These are phyloP conservation scores for Melopsittacus undulatus DNA, from an alignment of 2,797 vertebrate genomes.

Conservation along the genomic window DNA sequence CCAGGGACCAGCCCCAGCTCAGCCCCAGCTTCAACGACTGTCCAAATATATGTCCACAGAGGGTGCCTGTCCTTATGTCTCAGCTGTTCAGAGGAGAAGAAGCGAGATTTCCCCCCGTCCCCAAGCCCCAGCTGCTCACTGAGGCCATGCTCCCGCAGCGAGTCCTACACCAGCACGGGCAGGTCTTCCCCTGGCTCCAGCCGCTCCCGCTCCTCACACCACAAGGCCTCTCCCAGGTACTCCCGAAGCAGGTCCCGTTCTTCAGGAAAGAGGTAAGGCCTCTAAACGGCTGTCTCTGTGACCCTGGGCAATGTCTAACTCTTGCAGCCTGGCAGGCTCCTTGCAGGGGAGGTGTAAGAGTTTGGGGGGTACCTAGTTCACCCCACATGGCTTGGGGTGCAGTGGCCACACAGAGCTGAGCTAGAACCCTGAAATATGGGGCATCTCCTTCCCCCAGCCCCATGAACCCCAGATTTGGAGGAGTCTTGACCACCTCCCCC, in stretches of 20 bases:
- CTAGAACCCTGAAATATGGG: neutral
- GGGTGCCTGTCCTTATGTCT: slow-evolving; percentile 75
- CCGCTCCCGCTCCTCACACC: slow-evolving; percentile 51
- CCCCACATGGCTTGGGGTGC: neutral
- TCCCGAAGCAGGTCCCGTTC: slow-evolving; percentile 87
- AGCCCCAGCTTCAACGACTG: neutral
- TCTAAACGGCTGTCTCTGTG: neutral
- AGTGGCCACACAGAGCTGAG: neutral
- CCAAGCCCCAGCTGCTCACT: slow-evolving; percentile 63
- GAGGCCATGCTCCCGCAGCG: slow-evolving; percentile 71
- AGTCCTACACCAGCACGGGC: slow-evolving; percentile 80
- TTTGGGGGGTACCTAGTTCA: neutral
- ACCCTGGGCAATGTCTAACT: neutral
- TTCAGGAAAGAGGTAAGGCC: slow-evolving; percentile 83
- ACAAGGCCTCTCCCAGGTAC: slow-evolving; percentile 77
- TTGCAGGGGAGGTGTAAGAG: neutral
- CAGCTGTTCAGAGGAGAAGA: slow-evolving; percentile 72
- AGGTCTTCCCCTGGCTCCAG: slow-evolving; percentile 83
- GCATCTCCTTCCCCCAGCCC: neutral
- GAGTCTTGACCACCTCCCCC: neutral
- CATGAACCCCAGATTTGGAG: neutral
- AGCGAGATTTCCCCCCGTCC: slow-evolving; percentile 54
- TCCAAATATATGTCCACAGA: slow-evolving; percentile 69
- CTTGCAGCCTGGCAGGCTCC: neutral
- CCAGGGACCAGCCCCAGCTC: neutral